phyloP scores from a whole-genome alignment of 2,113 vertebrate genomes.

The Plecotus auritus region DNA sequence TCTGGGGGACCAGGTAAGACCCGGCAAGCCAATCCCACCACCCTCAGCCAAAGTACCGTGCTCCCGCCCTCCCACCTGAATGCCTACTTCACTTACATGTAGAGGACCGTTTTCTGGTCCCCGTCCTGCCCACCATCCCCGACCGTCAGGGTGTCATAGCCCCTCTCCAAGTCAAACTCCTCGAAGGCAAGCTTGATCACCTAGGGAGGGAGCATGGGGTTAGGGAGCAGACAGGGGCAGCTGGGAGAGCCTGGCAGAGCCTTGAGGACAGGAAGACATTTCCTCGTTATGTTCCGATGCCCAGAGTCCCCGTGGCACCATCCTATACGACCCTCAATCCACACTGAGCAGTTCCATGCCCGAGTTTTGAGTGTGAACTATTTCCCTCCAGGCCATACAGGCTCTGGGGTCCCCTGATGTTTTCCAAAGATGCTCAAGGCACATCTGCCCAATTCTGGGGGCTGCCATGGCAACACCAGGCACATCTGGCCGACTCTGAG shows the following conservation, averaged over 20 bases:
- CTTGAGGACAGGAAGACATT: background rate
- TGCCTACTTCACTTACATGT: constrained; percentile 88
- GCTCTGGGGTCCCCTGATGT: constrained; percentile 13
- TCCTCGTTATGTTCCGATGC: background rate
- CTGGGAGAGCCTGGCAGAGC: background rate
- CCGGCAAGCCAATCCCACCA: background rate
- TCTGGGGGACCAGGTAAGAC: background rate
- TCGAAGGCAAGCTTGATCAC: constrained; percentile 99
- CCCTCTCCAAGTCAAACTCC: constrained; percentile 97
- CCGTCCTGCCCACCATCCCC: constrained; percentile 95
- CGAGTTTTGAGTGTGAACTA: background rate
- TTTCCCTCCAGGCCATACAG: background rate
- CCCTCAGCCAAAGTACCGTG: background rate
- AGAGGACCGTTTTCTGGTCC: constrained; percentile 97
- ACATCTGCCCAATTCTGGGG: constrained; percentile 42
- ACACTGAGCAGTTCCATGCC: background rate
- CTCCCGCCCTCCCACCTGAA: background rate
- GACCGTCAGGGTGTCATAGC: constrained; percentile 97
- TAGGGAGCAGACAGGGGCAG: background rate
- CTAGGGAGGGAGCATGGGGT: constrained; percentile 76
- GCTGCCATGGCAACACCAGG: constrained; percentile 24
- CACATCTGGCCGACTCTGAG: constrained; percentile 38
- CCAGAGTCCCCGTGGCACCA: background rate
- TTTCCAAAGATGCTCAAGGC: constrained; percentile 30
- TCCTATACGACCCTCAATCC: background rate